phyloP scores from a whole-genome alignment of 2,888 invertebrate species.

The Pterostichus niger region DNA sequence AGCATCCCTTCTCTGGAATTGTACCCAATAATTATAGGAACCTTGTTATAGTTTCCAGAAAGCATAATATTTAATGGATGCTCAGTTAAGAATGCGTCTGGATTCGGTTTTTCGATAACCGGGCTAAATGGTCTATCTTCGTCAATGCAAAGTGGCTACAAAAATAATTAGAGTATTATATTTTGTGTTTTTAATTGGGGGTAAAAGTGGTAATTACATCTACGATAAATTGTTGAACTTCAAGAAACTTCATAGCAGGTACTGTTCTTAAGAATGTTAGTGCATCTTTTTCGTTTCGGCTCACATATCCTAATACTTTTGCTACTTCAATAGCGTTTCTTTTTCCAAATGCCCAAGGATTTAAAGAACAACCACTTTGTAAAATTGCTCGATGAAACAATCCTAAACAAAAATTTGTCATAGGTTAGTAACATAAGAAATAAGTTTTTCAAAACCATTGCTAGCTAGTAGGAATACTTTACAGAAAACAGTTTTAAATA shows the following conservation, averaged over 20 bases:
- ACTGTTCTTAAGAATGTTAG: conserved; percentile 60
- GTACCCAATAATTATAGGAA: conserved; percentile 72
- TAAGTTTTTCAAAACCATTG: no score
- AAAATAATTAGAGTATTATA: neutral
- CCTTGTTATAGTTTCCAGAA: conserved; percentile 70
- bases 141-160: neutral
- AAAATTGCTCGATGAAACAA: conserved; percentile 74
- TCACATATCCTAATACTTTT: conserved; percentile 46
- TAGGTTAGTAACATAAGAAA: neutral
- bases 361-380: conserved; percentile 73
- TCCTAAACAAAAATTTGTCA: conserved; percentile 70
- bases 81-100: conserved; percentile 69
- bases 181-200: neutral
- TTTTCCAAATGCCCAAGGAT: conserved; percentile 70
- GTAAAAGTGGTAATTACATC: conserved; percentile 53
- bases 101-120: conserved; percentile 70
- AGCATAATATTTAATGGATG: conserved; percentile 70
- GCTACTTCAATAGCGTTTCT: conserved; percentile 32
- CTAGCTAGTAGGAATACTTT: no score
- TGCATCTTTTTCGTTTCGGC: conserved; percentile 58
- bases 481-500: no score
- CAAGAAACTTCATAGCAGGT: conserved; percentile 64
- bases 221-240: conserved; percentile 67
- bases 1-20: conserved; percentile 71
- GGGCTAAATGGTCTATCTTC: conserved; percentile 68